Percentiles rank a stretch among this genome's conserved stretches.
Conservation (phyloP, 2,888 invertebrate species). For the Microdon myrmicae region DNA sequence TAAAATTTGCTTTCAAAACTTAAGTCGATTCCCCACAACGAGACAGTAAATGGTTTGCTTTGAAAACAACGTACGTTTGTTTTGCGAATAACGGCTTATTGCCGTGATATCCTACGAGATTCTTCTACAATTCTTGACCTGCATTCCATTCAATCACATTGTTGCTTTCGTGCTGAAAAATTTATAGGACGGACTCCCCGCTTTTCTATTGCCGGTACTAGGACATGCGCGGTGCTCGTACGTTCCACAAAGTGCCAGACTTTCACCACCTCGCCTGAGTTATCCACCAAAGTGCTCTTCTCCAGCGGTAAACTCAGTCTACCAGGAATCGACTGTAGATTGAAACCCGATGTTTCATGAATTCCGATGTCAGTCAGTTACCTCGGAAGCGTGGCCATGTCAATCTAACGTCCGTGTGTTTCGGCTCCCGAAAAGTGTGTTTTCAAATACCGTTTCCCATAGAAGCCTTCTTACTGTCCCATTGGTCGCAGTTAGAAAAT, state of each 20-base stretch:
- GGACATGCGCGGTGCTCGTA: conserved; percentile 19
- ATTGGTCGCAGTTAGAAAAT: neutral
- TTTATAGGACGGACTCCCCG: conserved; percentile 31
- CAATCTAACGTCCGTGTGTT: conserved; percentile 56
- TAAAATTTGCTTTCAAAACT: too few relatives aligned
- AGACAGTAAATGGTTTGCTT: too few relatives aligned
- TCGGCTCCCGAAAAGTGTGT: conserved; percentile 20
- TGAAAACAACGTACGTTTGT: too few relatives aligned
- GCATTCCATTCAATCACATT: conserved; percentile 38
- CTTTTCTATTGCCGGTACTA: neutral
- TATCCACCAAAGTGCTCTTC: conserved; percentile 5
- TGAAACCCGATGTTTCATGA: conserved; percentile 47
- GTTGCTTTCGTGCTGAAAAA: conserved; percentile 23
- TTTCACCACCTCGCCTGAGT: conserved; percentile 22
- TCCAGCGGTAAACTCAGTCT: conserved; percentile 19
- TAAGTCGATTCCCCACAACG: too few relatives aligned
- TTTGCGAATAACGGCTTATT: too few relatives aligned
- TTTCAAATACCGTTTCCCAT: conserved; percentile 19
- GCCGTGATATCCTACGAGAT: too few relatives aligned
- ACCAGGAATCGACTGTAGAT: conserved; percentile 30
- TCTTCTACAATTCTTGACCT: conserved; percentile 47
- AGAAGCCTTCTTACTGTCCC: neutral
- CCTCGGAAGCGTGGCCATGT: conserved; percentile 66
- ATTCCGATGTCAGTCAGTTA: conserved; percentile 63
- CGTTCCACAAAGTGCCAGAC: conserved; percentile 16